A percentile compares a stretch with the other conserved stretches of the same genome.
Conservation (phyloP, 2,888 invertebrate genomes). For the Brachyptera risi region DNA sequence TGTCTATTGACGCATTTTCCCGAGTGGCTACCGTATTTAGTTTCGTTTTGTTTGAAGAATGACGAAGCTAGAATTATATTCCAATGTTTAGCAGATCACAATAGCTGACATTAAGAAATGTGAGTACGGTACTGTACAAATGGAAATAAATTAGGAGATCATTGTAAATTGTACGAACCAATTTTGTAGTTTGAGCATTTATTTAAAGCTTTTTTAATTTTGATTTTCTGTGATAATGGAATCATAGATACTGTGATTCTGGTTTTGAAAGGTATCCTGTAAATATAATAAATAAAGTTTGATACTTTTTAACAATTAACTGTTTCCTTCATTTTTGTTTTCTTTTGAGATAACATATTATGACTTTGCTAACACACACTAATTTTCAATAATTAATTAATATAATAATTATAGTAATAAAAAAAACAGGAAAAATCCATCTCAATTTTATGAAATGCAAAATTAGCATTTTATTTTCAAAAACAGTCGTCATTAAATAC, state of each 20-base stretch:
- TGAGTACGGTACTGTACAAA: background rate
- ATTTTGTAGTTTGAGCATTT: too few relatives aligned
- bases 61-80: background rate
- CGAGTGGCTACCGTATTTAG: background rate
- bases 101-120: background rate
- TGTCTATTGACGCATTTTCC: background rate
- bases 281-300: constrained; percentile 5
- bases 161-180: background rate
- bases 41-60: background rate
- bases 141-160: background rate
- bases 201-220: background rate
- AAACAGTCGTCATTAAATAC: background rate
- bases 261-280: background rate
- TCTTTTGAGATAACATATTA: constrained; percentile 30
- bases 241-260: background rate
- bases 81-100: background rate
- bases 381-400: constrained; percentile 25
- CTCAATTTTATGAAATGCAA: constrained; percentile 22
- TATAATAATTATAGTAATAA: constrained; percentile 22
- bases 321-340: constrained; percentile 28
- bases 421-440: constrained; percentile 31
- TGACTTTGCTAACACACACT: constrained; percentile 30
- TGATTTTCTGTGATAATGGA: background rate
- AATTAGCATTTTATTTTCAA: background rate
- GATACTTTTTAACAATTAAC: constrained; percentile 32